Evolutionary conservation across 2,888 invertebrate species (phyloP).

Genomic region (Pterostichus niger): DNA sequence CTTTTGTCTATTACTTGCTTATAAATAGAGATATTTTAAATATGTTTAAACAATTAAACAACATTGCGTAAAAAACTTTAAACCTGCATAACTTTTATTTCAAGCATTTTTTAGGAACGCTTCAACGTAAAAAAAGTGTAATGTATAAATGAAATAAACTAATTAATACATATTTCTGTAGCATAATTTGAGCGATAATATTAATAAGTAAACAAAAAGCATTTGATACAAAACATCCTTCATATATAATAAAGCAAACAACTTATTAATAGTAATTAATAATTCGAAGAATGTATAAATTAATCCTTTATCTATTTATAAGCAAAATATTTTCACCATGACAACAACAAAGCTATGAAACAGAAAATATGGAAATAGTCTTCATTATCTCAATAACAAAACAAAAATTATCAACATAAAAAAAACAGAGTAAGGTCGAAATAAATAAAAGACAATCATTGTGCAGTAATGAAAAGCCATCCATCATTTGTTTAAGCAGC

Average conservation of each 20-base stretch:
- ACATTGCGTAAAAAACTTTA: too few species aligned
- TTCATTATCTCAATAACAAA: not conserved
- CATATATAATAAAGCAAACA: too few species aligned
- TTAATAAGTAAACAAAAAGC: too few species aligned
- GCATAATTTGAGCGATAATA: too few species aligned
- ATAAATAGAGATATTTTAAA: too few species aligned
- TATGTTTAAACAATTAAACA: too few species aligned
- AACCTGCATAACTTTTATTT: too few species aligned
- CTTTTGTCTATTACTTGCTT: too few species aligned
- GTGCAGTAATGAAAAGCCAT: conserved; percentile 5
- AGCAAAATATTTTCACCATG: not conserved
- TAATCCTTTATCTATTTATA: not conserved
- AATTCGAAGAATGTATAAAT: not conserved
- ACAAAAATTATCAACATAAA: not conserved
- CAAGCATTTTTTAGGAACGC: too few species aligned
- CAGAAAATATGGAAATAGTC: not conserved
- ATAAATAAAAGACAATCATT: not conserved
- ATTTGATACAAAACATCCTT: too few species aligned
- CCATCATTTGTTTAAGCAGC: conserved; percentile 8
- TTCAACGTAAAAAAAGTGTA: too few species aligned
- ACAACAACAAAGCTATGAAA: not conserved
- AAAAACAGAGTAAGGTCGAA: not conserved
- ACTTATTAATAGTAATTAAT: too few species aligned
- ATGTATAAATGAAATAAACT: not conserved
- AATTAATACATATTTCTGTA: not conserved